Conservation (phyloP, 1,140 invertebrate genomes). For the Drosophila kikkawai region DNA sequence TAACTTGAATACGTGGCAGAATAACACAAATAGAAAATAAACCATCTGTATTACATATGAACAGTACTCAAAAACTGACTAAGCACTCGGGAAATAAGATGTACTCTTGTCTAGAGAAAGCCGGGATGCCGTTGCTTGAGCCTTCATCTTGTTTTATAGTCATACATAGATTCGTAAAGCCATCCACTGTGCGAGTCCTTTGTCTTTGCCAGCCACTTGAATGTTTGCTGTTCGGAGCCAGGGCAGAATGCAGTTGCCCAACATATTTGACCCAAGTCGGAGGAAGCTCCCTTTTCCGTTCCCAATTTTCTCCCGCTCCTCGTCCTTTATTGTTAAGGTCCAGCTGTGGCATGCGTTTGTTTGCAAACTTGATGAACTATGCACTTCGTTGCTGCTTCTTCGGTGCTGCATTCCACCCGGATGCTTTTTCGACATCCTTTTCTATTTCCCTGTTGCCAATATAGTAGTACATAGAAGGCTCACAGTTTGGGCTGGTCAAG, state of each 20-base stretch:
- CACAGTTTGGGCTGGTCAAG: constrained; percentile 27
- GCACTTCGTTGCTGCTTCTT: constrained; percentile 4
- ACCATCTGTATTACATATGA: too few relatives aligned
- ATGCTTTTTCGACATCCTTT: constrained; percentile 3
- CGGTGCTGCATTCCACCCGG: neutral
- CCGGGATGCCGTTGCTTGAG: too few relatives aligned
- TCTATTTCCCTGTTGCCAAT: neutral
- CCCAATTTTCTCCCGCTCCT: neutral
- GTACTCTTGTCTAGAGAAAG: too few relatives aligned
- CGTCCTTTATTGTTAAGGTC: constrained; percentile 11
- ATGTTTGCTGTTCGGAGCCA: constrained; percentile 34
- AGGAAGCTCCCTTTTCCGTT: neutral
- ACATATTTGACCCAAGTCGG: constrained; percentile 48
- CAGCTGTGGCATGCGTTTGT: constrained; percentile 67
- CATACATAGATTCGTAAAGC: neutral
- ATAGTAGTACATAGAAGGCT: constrained; percentile 2
- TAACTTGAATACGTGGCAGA: too few relatives aligned
- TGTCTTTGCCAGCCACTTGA: constrained; percentile 23
- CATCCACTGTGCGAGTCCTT: constrained; percentile 18
- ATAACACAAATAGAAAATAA: too few relatives aligned
- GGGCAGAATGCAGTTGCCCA: constrained; percentile 44
- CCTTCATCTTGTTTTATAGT: neutral
- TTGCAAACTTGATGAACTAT: constrained; percentile 77
- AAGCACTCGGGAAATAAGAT: too few relatives aligned
- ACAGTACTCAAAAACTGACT: too few relatives aligned